Evolutionary conservation across 2,888 invertebrate genomes (phyloP).

Genomic region (Ophraella communa): DNA sequence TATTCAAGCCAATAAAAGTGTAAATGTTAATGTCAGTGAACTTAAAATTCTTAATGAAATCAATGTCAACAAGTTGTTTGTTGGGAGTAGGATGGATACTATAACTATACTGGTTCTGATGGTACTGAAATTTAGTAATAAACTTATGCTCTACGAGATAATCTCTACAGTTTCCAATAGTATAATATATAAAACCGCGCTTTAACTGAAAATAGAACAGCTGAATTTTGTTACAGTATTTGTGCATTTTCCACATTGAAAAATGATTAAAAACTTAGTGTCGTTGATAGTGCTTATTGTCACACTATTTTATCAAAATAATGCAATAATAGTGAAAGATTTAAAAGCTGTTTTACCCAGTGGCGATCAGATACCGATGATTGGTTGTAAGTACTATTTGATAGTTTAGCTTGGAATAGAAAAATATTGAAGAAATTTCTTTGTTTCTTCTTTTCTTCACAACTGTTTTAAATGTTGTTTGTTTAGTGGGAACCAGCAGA

Average conservation of each 20-base stretch:
- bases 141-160: no score
- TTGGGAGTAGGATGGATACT: no score
- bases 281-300: not conserved
- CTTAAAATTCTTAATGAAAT: not conserved
- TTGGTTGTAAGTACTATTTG: conserved; percentile 62
- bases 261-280: not conserved
- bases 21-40: not conserved
- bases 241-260: not conserved
- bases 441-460: not conserved
- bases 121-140: no score
- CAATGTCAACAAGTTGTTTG: not conserved
- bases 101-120: no score
- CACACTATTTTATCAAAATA: not conserved
- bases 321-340: conserved; percentile 37
- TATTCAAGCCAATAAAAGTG: no score
- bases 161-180: no score
- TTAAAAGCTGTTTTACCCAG: conserved; percentile 56
- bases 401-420: not conserved
- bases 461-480: not conserved
- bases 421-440: not conserved
- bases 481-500: conserved; percentile 71
- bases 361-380: conserved; percentile 64
- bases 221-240: not conserved
- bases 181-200: not conserved
- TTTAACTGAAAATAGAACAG: not conserved